phyloP scores from a whole-genome alignment of 2,113 vertebrate species.

The Clupea harengus region DNA sequence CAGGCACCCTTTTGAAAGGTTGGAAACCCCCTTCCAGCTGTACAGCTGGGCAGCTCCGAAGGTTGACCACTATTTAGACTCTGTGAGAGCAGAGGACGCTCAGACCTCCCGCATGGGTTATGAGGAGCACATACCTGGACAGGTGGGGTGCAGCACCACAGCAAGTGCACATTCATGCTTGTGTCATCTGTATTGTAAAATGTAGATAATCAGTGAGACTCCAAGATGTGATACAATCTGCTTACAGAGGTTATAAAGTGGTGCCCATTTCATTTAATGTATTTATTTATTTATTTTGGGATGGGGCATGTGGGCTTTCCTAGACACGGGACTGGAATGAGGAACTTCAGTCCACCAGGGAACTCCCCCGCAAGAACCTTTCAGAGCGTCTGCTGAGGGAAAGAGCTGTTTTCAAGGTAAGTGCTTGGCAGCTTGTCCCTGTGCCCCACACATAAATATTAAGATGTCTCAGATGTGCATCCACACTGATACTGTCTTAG shows the following conservation, averaged over 20 bases:
- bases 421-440: background rate
- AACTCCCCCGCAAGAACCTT: conserved; percentile 81
- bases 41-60: conserved; percentile 90
- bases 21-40: conserved; percentile 90
- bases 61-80: conserved; percentile 86
- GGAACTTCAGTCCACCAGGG: conserved; percentile 87
- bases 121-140: conserved; percentile 88
- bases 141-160: conserved; percentile 69
- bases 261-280: no score
- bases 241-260: background rate
- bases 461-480: background rate
- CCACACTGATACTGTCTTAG: background rate
- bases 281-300: background rate
- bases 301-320: conserved; percentile 43
- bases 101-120: conserved; percentile 85
- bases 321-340: conserved; percentile 95
- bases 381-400: conserved; percentile 87
- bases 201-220: background rate
- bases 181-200: background rate
- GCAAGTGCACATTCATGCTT: background rate
- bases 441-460: background rate
- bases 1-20: conserved; percentile 87
- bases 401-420: conserved; percentile 90
- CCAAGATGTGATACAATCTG: background rate
- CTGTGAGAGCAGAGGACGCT: conserved; percentile 85